These are phyloP conservation scores for Sphinx pinastri DNA, from an alignment of 2,888 invertebrate species.

Conservation along the genomic window DNA sequence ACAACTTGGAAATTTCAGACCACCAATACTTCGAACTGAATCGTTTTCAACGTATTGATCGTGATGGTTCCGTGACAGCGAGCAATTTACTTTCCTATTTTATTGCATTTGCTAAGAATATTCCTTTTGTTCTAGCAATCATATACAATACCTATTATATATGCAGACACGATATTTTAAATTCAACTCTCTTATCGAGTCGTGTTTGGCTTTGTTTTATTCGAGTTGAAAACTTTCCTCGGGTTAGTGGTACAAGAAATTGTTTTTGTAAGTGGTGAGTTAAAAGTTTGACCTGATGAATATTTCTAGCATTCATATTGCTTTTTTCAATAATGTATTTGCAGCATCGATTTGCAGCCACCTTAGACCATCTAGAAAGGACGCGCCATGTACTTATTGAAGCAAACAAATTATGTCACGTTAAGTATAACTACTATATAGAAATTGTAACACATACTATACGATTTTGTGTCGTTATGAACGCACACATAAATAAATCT, in stretches of 20 bases:
- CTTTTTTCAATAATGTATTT: neutral
- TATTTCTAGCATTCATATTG: neutral
- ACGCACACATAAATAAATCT: no score
- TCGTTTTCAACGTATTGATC: conserved; percentile 39
- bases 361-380: no score
- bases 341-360: no score
- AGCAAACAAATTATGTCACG: no score
- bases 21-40: neutral
- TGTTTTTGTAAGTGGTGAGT: conserved; percentile 14
- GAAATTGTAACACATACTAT: no score
- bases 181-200: conserved; percentile 17
- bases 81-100: conserved; percentile 56
- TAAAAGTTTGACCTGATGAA: conserved; percentile 1
- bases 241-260: neutral
- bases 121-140: conserved; percentile 6
- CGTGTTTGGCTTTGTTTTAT: conserved; percentile 13
- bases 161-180: conserved; percentile 15
- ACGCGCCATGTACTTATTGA: no score
- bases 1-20: neutral
- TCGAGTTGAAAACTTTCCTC: neutral
- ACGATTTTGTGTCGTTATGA: no score
- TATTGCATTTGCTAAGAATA: conserved; percentile 43
- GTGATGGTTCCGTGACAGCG: conserved; percentile 60
- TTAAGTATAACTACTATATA: no score
- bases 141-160: conserved; percentile 10